Conservation (phyloP, 2,797 vertebrate species). For the Pangasius djambal region DNA sequence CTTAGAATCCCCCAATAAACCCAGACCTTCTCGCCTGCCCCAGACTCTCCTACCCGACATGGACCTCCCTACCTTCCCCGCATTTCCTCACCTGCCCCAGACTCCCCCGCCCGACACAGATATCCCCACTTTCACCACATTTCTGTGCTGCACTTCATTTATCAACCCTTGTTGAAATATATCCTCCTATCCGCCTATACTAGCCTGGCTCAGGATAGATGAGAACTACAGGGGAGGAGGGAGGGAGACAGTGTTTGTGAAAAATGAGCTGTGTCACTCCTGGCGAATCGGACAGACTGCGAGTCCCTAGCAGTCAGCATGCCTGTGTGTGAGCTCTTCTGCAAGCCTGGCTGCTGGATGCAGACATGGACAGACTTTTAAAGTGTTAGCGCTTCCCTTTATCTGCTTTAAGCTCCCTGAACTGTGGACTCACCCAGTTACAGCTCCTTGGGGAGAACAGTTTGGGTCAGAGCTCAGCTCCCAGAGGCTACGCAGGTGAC, state of each 20-base stretch:
- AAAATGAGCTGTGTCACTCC: slow-evolving; percentile 58
- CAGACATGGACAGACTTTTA: slow-evolving; percentile 15
- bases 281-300: slow-evolving; percentile 45
- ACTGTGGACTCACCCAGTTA: slow-evolving; percentile 38
- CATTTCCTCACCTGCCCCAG: background rate
- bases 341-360: slow-evolving; percentile 29
- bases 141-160: background rate
- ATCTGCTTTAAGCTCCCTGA: slow-evolving; percentile 7
- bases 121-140: background rate
- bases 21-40: background rate
- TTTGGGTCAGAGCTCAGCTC: slow-evolving; percentile 25
- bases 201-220: slow-evolving; percentile 41
- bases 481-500: slow-evolving; percentile 23
- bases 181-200: slow-evolving; percentile 24
- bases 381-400: slow-evolving; percentile 2
- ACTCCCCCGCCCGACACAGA: background rate
- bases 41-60: background rate
- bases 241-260: slow-evolving; percentile 47
- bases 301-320: slow-evolving; percentile 40
- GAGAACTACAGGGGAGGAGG: slow-evolving; percentile 35
- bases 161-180: background rate
- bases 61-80: background rate
- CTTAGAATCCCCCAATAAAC: background rate
- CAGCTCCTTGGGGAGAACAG: slow-evolving; percentile 32
- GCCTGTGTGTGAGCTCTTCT: slow-evolving; percentile 27